phyloP scores from a whole-genome alignment of 2,888 invertebrate species.

The Aplocera efformata region DNA sequence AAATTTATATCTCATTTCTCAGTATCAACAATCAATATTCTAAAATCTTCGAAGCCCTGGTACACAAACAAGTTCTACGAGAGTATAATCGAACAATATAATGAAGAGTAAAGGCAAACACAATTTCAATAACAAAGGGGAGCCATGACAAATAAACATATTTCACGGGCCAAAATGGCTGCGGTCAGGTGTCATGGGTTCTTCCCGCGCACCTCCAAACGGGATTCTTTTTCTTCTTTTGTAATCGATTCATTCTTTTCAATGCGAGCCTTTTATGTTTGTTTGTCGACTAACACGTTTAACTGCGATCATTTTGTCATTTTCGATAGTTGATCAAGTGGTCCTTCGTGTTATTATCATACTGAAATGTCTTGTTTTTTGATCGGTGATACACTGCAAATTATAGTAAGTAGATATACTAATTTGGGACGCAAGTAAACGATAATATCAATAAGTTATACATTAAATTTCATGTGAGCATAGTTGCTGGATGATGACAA shows the following conservation, averaged over 20 bases:
- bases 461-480: too few relatives aligned
- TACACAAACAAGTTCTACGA: conserved; percentile 73
- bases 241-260: conserved; percentile 74
- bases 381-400: too few relatives aligned
- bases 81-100: conserved; percentile 78
- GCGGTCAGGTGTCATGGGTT: conserved; percentile 76
- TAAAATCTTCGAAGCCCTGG: conserved; percentile 71
- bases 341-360: too few relatives aligned
- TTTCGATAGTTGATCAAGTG: conserved; percentile 6
- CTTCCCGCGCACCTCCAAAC: conserved; percentile 41
- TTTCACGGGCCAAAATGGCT: conserved; percentile 79
- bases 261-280: conserved; percentile 56
- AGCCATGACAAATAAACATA: conserved; percentile 80
- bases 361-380: too few relatives aligned
- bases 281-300: conserved; percentile 40
- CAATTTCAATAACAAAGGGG: conserved; percentile 79
- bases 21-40: conserved; percentile 80
- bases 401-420: too few relatives aligned
- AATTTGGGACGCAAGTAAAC: too few relatives aligned
- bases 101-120: conserved; percentile 80
- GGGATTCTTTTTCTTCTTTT: conserved; percentile 60
- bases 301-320: conserved; percentile 25
- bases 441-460: too few relatives aligned
- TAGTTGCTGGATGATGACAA: too few relatives aligned
- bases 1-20: conserved; percentile 80